These are phyloP conservation scores for Vultur gryphus DNA, from an alignment of 2,797 vertebrate species.

Conservation along the genomic window DNA sequence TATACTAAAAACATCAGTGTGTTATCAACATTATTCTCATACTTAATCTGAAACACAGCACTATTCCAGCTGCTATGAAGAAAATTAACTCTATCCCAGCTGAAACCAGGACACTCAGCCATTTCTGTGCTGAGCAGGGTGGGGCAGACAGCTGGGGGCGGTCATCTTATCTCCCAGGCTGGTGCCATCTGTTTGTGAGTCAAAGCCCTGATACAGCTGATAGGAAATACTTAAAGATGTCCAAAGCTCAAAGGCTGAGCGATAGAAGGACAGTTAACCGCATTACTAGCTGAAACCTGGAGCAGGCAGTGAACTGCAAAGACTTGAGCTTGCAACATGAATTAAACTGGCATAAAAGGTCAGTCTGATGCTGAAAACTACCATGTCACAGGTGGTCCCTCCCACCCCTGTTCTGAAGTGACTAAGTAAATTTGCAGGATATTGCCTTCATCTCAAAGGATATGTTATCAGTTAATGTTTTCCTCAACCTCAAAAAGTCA, in stretches of 20 bases:
- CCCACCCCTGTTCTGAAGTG: not conserved
- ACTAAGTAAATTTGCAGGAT: not conserved
- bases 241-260: not conserved
- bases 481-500: not conserved
- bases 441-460: not conserved
- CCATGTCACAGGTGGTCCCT: not conserved
- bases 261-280: not conserved
- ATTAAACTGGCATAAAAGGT: not conserved
- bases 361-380: not conserved
- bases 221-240: not conserved
- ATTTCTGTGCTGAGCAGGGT: not conserved
- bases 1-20: no score
- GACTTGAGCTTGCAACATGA: not conserved
- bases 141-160: not conserved
- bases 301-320: not conserved
- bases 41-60: no score
- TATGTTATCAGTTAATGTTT: not conserved
- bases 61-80: no score
- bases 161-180: not conserved
- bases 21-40: no score
- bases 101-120: not conserved
- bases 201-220: not conserved
- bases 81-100: no score
- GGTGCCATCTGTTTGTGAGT: not conserved
- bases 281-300: not conserved